phyloP scores from a whole-genome alignment of 2,113 vertebrate species.

The Mustela lutreola region DNA sequence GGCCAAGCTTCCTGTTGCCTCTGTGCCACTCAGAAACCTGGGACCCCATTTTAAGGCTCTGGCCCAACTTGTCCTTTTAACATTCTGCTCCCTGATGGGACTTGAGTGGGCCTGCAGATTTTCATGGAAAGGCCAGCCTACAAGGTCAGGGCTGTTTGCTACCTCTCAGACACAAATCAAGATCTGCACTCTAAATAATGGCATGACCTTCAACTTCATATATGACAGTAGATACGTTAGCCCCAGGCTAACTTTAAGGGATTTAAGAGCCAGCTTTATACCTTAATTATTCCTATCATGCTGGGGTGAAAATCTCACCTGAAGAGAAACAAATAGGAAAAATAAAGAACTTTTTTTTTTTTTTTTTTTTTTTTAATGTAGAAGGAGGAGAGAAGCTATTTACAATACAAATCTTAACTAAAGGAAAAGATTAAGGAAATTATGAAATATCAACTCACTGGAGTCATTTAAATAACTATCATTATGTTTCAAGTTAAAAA shows the following conservation, averaged over 20 bases:
- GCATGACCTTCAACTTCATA: neutral
- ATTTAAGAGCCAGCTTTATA: neutral
- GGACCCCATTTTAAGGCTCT: neutral
- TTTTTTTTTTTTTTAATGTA: neutral
- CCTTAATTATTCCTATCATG: neutral
- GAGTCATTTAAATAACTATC: neutral
- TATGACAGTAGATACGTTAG: neutral
- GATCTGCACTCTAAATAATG: neutral
- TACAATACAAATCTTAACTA: neutral
- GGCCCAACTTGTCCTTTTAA: too few relatives aligned
- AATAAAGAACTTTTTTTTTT: neutral
- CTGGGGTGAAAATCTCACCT: neutral
- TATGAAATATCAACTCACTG: neutral
- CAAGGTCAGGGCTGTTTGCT: neutral
- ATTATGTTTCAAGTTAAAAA: conserved; percentile 1
- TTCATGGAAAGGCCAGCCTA: neutral
- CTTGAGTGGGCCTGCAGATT: neutral
- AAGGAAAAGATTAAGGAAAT: neutral
- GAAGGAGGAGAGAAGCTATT: neutral
- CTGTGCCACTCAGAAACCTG: neutral
- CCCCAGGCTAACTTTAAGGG: neutral
- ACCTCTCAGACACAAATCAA: neutral
- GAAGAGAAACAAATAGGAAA: neutral
- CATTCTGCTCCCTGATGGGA: neutral
- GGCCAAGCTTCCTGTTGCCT: neutral